Conservation (phyloP, 1,140 invertebrate genomes). For the Cecropterus lyciades region DNA sequence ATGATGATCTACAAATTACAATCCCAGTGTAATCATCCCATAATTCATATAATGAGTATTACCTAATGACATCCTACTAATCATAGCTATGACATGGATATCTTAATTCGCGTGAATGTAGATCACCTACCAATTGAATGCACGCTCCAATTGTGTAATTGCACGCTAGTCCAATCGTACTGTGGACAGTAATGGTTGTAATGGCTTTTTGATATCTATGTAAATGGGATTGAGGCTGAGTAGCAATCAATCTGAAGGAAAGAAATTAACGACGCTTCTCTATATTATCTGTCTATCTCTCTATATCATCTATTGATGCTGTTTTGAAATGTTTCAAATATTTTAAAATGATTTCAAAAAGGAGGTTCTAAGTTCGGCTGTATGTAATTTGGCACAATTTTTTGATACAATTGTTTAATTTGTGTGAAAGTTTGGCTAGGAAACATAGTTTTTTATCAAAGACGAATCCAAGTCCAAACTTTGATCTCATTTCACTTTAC, state of each 20-base stretch:
- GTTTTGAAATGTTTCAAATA: too few relatives aligned
- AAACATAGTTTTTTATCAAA: too few relatives aligned
- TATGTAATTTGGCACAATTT: too few relatives aligned
- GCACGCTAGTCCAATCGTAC: constrained; percentile 18
- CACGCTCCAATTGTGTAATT: constrained; percentile 36
- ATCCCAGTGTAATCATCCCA: background rate
- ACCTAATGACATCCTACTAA: constrained; percentile 6
- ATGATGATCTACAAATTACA: background rate
- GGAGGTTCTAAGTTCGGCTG: too few relatives aligned
- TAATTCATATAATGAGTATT: background rate
- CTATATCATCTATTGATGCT: too few relatives aligned
- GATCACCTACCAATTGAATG: constrained; percentile 22
- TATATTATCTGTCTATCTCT: too few relatives aligned
- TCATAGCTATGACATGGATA: constrained; percentile 24
- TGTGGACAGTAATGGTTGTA: constrained; percentile 1
- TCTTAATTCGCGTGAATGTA: constrained; percentile 23
- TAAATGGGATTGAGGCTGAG: constrained; percentile 22
- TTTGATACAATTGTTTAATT: too few relatives aligned
- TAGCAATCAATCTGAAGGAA: background rate
- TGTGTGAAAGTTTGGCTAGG: too few relatives aligned
- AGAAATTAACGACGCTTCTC: too few relatives aligned
- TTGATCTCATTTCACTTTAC: too few relatives aligned
- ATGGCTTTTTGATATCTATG: constrained; percentile 36
- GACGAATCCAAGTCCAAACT: too few relatives aligned
- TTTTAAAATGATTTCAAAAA: too few relatives aligned